These are phyloP conservation scores for Busseola fusca DNA, from an alignment of 2,888 invertebrate species.

Conservation along the genomic window DNA sequence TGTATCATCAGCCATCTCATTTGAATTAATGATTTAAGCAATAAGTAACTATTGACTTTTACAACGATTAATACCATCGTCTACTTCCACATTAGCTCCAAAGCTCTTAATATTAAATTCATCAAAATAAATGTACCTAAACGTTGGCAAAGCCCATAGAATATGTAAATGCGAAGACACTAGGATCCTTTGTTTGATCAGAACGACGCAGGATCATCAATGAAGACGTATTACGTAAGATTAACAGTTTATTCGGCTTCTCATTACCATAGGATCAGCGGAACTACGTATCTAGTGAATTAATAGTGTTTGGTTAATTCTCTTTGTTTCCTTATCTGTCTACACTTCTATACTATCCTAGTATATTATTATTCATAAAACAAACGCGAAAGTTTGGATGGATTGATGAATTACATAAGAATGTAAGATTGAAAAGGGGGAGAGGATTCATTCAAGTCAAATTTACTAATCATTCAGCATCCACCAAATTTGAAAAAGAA, in stretches of 20 bases:
- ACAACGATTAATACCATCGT: not conserved
- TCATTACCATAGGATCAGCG: conserved; percentile 28
- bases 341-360: not conserved
- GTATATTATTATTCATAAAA: not conserved
- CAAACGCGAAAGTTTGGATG: too few relatives aligned
- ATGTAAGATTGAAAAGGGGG: too few relatives aligned
- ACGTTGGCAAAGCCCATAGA: not conserved
- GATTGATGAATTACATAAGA: too few relatives aligned
- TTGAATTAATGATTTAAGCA: not conserved
- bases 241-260: conserved; percentile 38
- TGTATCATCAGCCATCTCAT: not conserved
- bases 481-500: too few relatives aligned
- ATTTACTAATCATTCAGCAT: too few relatives aligned
- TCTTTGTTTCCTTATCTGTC: not conserved
- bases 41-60: not conserved
- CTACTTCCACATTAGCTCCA: not conserved
- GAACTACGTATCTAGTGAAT: not conserved
- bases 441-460: too few relatives aligned
- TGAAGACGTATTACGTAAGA: conserved; percentile 29
- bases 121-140: conserved; percentile 10
- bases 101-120: conserved; percentile 14
- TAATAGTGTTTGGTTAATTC: conserved; percentile 1
- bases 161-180: conserved; percentile 26
- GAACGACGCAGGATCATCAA: conserved; percentile 19
- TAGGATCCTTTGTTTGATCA: conserved; percentile 42